A percentile compares a stretch with the other conserved stretches of the same genome.
Conservation (phyloP, 2,888 invertebrate species). For the Muschampia plurimacula region DNA sequence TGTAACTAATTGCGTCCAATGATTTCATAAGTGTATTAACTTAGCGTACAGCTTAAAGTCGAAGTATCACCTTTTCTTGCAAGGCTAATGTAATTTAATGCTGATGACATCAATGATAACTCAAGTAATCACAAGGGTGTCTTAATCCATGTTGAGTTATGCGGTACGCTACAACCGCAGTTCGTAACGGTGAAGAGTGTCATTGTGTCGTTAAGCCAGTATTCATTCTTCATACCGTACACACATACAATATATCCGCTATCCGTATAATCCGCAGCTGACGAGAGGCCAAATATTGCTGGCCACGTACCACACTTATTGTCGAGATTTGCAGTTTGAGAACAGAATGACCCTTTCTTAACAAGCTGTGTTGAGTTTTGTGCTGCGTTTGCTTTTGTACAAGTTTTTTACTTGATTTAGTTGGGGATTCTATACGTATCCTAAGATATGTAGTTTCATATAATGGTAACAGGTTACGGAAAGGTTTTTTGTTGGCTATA, state of each 20-base stretch:
- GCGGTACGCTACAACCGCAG: neutral
- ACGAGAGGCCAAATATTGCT: conserved; percentile 63
- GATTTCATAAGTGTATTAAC: too few relatives aligned
- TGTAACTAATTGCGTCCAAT: too few relatives aligned
- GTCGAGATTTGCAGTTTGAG: conserved; percentile 61
- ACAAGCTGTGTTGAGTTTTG: conserved; percentile 21
- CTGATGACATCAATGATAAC: too few relatives aligned
- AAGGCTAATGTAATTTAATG: too few relatives aligned
- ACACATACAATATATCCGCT: neutral
- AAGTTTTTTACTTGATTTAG: conserved; percentile 1
- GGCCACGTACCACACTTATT: conserved; percentile 58
- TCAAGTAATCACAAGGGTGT: neutral
- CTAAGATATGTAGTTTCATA: too few relatives aligned
- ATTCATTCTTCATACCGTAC: neutral
- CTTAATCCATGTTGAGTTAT: neutral
- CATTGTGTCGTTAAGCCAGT: neutral
- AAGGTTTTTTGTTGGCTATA: too few relatives aligned
- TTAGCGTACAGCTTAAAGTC: too few relatives aligned
- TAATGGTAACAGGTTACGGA: too few relatives aligned
- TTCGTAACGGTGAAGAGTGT: neutral
- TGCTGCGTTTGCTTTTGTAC: conserved; percentile 13
- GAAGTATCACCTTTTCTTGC: too few relatives aligned
- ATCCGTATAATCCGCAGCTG: conserved; percentile 57
- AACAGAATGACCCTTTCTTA: conserved; percentile 36
- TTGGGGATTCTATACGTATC: neutral